These are phyloP conservation scores for Ctenochaetus hawaiiensis DNA, from an alignment of 2,797 vertebrate species.

Conservation along the genomic window DNA sequence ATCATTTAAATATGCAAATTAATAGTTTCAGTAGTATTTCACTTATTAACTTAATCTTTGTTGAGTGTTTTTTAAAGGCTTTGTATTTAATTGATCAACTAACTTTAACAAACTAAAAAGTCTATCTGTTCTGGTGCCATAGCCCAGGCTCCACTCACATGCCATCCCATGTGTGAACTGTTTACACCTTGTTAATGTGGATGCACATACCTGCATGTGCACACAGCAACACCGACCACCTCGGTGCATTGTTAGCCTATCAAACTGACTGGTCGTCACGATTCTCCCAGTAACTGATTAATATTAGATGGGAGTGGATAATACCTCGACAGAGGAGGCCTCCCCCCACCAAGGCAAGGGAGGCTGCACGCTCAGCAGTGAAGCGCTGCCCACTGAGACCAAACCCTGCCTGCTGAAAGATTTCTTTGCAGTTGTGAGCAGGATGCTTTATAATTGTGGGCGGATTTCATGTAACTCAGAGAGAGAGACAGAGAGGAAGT, in stretches of 20 bases:
- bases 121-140: not conserved
- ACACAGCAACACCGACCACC: slow-evolving; percentile 60
- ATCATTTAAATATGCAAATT: not conserved
- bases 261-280: slow-evolving; percentile 69
- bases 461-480: slow-evolving; percentile 59
- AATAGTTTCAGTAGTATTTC: not conserved
- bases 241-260: slow-evolving; percentile 66
- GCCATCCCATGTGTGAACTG: slow-evolving; percentile 50
- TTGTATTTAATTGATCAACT: not conserved
- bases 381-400: slow-evolving; percentile 71
- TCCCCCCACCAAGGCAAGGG: slow-evolving; percentile 59
- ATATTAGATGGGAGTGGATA: slow-evolving; percentile 79
- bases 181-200: slow-evolving; percentile 30
- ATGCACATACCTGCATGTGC: slow-evolving; percentile 37
- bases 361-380: slow-evolving; percentile 70
- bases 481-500: slow-evolving; percentile 16
- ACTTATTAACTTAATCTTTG: not conserved
- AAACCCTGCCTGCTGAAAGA: slow-evolving; percentile 59
- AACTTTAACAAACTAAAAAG: not conserved
- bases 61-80: not conserved
- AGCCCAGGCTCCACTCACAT: slow-evolving; percentile 43
- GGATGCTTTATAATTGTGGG: slow-evolving; percentile 59
- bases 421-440: slow-evolving; percentile 44
- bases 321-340: slow-evolving; percentile 72
- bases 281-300: slow-evolving; percentile 78